Conservation (phyloP, 2,888 invertebrate species). For the Glaucopsyche alexis region DNA sequence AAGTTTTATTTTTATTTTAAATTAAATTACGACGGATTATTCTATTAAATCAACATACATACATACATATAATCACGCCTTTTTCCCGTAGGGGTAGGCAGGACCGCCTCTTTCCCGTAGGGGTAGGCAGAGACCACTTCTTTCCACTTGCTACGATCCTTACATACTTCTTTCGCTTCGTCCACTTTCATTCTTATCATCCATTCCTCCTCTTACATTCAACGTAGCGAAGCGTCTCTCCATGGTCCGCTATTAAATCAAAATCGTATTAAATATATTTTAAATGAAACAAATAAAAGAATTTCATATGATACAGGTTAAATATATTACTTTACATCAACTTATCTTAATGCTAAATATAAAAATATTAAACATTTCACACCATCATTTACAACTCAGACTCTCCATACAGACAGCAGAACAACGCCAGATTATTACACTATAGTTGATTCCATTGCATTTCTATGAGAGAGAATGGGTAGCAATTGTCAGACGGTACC, state of each 20-base stretch:
- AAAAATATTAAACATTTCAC: slow-evolving; percentile 72
- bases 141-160: too few species aligned
- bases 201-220: too few species aligned
- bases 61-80: too few species aligned
- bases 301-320: slow-evolving; percentile 59
- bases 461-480: neutral
- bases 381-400: slow-evolving; percentile 48
- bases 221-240: too few species aligned
- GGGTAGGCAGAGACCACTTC: too few species aligned
- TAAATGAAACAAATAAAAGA: slow-evolving; percentile 38
- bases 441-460: slow-evolving; percentile 4
- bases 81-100: too few species aligned
- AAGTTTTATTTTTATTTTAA: too few species aligned
- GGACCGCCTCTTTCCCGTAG: too few species aligned
- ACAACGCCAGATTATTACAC: slow-evolving; percentile 1
- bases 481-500: neutral
- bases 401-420: slow-evolving; percentile 44
- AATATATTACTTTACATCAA: slow-evolving; percentile 73
- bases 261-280: too few species aligned
- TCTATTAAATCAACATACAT: neutral
- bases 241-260: too few species aligned
- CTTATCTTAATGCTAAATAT: slow-evolving; percentile 72
- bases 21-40: neutral
- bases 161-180: too few species aligned
- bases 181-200: too few species aligned